phyloP scores from a whole-genome alignment of 2,797 vertebrate genomes.

The Urocyon cinereoargenteus region DNA sequence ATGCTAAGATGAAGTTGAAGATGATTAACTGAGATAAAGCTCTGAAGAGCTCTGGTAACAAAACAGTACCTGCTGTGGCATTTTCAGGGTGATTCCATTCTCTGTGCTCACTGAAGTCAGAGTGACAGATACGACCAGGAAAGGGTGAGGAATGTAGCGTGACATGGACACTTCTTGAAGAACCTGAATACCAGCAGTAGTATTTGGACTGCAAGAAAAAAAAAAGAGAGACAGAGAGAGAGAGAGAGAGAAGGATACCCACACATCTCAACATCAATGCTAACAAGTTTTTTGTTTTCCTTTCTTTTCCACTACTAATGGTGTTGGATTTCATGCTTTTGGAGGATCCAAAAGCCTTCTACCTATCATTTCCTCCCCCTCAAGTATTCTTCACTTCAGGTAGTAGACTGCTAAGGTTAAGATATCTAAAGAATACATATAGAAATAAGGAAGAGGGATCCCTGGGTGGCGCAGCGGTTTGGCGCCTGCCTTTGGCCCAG shows the following conservation, averaged over 20 bases:
- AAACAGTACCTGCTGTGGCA: slow-evolving; percentile 95
- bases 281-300: background rate
- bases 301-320: background rate
- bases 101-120: slow-evolving; percentile 98
- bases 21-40: background rate
- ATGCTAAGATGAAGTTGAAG: background rate
- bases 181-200: slow-evolving; percentile 93
- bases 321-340: background rate
- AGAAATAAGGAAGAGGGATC: background rate
- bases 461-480: too few relatives aligned
- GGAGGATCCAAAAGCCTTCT: background rate
- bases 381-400: background rate
- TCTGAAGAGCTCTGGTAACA: background rate
- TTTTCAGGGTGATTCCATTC: slow-evolving; percentile 97
- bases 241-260: background rate
- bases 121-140: slow-evolving; percentile 97
- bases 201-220: slow-evolving; percentile 90
- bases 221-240: background rate
- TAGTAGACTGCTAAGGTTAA: background rate
- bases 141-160: slow-evolving; percentile 98
- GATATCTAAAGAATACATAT: background rate
- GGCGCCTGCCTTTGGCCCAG: too few relatives aligned
- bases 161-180: slow-evolving; percentile 99
- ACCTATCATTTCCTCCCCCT: background rate
- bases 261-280: background rate